Conservation (phyloP, 2,113 vertebrate species). For the Tor tambroides region DNA sequence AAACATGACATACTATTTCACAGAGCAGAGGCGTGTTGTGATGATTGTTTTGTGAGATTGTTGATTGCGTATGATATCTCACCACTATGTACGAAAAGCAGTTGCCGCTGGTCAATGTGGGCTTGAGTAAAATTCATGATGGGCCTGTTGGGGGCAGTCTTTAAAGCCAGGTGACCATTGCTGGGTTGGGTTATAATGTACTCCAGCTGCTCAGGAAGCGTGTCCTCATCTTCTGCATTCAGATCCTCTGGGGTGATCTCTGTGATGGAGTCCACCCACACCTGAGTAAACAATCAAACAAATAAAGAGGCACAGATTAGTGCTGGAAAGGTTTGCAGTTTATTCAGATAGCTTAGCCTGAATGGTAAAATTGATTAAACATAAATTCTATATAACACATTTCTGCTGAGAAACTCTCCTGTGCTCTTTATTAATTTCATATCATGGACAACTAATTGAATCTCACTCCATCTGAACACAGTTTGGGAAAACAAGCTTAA, state of each 20-base stretch:
- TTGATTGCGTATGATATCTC: slow-evolving; percentile 45
- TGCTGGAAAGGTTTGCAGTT: no score
- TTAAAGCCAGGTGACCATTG: slow-evolving; percentile 86
- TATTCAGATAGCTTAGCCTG: no score
- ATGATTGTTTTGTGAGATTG: no score
- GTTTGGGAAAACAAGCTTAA: not conserved
- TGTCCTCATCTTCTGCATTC: slow-evolving; percentile 81
- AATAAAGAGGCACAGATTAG: no score
- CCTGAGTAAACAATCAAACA: slow-evolving; percentile 67
- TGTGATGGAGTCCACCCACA: slow-evolving; percentile 86
- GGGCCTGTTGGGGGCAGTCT: slow-evolving; percentile 74
- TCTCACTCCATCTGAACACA: not conserved
- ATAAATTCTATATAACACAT: not conserved
- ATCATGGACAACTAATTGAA: not conserved
- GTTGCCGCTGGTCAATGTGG: slow-evolving; percentile 80
- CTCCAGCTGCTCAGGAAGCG: slow-evolving; percentile 75
- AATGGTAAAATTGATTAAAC: not conserved
- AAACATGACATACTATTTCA: not conserved
- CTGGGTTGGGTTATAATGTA: slow-evolving; percentile 84
- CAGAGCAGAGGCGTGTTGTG: no score
- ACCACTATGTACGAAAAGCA: slow-evolving; percentile 88
- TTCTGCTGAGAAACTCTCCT: not conserved
- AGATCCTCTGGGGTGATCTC: slow-evolving; percentile 81
- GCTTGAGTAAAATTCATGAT: slow-evolving; percentile 88
- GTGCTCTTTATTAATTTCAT: not conserved